Conservation (phyloP, 2,797 vertebrate species). For the Onychomys leucogaster region DNA sequence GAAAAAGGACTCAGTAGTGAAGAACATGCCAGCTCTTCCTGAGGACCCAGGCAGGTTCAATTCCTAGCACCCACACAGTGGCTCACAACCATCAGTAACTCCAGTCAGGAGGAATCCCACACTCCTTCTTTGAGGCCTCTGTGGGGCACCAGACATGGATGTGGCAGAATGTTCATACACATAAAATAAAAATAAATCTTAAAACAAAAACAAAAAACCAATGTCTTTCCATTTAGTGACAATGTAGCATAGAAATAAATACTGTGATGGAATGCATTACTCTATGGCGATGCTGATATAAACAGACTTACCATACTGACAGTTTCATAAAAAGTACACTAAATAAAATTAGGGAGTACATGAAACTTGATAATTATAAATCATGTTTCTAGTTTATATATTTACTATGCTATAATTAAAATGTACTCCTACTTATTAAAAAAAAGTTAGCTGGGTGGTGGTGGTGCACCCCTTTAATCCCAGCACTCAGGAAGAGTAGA, state of each 20-base stretch:
- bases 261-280: not conserved
- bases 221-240: not conserved
- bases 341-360: not conserved
- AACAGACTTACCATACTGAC: not conserved
- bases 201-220: not conserved
- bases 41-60: not conserved
- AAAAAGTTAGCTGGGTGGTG: not conserved
- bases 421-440: not conserved
- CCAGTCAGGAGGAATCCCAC: not conserved
- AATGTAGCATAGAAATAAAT: not conserved
- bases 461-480: not conserved
- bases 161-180: not conserved
- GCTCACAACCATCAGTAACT: not conserved
- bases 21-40: not conserved
- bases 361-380: not conserved
- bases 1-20: not conserved
- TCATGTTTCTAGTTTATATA: not conserved
- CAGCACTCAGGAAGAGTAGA: not conserved
- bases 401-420: not conserved
- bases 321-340: not conserved
- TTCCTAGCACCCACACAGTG: not conserved
- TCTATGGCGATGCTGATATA: not conserved
- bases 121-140: not conserved
- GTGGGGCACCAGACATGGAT: not conserved
- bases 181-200: not conserved